Percentiles rank a stretch among this genome's conserved stretches.
phyloP scores from a whole-genome alignment of 2,113 vertebrate genomes.

The Gambusia holbrooki region DNA sequence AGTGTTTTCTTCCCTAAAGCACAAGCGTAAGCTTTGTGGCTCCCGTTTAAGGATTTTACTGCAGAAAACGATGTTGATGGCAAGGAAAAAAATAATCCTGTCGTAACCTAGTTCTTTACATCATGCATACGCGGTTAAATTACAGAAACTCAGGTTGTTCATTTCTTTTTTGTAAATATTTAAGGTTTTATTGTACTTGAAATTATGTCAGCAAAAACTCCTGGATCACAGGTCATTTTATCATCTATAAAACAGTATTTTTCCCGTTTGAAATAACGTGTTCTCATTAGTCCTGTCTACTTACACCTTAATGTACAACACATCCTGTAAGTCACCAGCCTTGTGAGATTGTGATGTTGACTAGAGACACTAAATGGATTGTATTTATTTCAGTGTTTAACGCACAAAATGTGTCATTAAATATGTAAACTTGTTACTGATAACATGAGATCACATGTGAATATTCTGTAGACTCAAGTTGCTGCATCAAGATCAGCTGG shows the following conservation, averaged over 20 bases:
- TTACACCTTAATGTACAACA: background rate
- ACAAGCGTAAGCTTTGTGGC: slow-evolving; percentile 19
- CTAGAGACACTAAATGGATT: slow-evolving; percentile 42
- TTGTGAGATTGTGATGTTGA: background rate
- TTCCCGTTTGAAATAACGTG: background rate
- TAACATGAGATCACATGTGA: slow-evolving; percentile 26
- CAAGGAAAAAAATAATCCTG: background rate
- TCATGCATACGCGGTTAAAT: background rate
- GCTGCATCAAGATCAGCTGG: background rate
- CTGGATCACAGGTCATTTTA: background rate
- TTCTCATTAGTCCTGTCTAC: background rate
- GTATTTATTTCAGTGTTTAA: slow-evolving; percentile 54
- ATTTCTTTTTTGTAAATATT: slow-evolving; percentile 4
- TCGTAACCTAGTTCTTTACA: slow-evolving; percentile 3
- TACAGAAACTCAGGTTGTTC: slow-evolving; percentile 32
- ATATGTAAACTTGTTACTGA: slow-evolving; percentile 20
- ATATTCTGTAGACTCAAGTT: slow-evolving; percentile 21
- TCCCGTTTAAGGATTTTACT: slow-evolving; percentile 23
- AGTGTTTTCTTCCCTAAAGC: background rate
- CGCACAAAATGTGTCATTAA: slow-evolving; percentile 15
- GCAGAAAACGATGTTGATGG: background rate
- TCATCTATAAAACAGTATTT: slow-evolving; percentile 13
- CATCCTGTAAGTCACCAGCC: background rate
- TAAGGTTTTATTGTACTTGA: slow-evolving; percentile 29
- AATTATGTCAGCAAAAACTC: slow-evolving; percentile 8